Base-by-base conservation (phyloP, 2,888 invertebrate species). In the Muscina levida region DNA sequence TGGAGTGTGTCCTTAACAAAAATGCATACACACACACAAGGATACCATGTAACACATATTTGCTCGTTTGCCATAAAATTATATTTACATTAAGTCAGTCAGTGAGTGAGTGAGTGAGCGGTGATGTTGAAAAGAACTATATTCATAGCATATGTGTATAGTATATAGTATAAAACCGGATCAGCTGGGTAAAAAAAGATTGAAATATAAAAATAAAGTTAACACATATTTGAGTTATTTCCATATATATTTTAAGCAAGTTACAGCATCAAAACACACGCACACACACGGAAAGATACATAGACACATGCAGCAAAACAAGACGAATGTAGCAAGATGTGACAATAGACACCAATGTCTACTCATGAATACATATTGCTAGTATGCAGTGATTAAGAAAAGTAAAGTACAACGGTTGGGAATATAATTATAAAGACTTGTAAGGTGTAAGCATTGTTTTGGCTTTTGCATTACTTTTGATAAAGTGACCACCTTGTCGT, bases 41-140 rank as follows among this genome's bases (percentile, higher is more conserved):
- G 8, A 19, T 24, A 53, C 22, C 13, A 2, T 53, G 11, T 53
- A 24, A 13, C 22, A 53, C 53, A 48, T 19, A 48, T 48, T 24
- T 24, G 17, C n/a, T 67, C 51, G 42, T 46, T 68, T 53, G 24
- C 39, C 53, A 62, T 53, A 72, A 71, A 80, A 73, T 74, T 77
- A 72, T 62, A 73, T 80, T 80, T 73, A 46, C 57, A 77, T 62
- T 48, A 15, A 48, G 17, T 48, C 51, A 15, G 48, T n/a, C 17
- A 22, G 19, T 19, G 66, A 74, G 48, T 53, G 67, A 59, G 57
- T 71, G 65, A 74, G 48, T 56, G 65, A 62, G 46, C 62, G 67
- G 56, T 65, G 53, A 66, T 51, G 31, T 4, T 8, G 37, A 11
- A n/a, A 31, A 13, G 59, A 39, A 10, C 37, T 39, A n/a, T 59